These are phyloP conservation scores for Blastobasis adustella DNA, from an alignment of 2,888 invertebrate genomes.

Conservation along the genomic window DNA sequence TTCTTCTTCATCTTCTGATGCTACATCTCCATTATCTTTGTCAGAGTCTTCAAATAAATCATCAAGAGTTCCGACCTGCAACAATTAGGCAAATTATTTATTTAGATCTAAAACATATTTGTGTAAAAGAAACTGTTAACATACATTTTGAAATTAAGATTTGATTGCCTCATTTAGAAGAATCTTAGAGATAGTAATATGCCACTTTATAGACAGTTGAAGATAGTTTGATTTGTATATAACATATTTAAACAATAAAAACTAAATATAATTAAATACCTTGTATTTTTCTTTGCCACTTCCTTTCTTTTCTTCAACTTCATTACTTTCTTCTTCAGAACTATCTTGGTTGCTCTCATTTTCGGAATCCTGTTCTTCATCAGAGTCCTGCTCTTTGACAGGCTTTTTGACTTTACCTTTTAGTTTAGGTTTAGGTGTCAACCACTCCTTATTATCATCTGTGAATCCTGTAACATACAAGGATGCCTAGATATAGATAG, in stretches of 20 bases:
- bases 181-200: too few relatives aligned
- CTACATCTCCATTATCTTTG: conserved; percentile 43
- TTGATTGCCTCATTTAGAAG: too few relatives aligned
- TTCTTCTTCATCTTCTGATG: conserved; percentile 45
- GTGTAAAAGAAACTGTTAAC: too few relatives aligned
- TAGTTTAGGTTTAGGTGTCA: conserved; percentile 75
- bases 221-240: too few relatives aligned
- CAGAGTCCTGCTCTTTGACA: conserved; percentile 20
- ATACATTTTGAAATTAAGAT: too few relatives aligned
- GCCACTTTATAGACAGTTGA: too few relatives aligned
- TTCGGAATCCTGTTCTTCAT: conserved; percentile 25
- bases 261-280: conserved; percentile 22
- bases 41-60: conserved; percentile 70
- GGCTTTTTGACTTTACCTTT: conserved; percentile 24
- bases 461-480: conserved; percentile 68
- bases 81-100: conserved; percentile 3
- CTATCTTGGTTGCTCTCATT: conserved; percentile 19
- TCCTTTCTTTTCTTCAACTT: conserved; percentile 20
- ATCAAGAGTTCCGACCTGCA: conserved; percentile 67
- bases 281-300: conserved; percentile 50
- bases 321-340: conserved; percentile 27
- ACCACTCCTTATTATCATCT: conserved; percentile 83
- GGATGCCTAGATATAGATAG: not conserved
- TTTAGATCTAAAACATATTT: too few relatives aligned
- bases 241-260: too few relatives aligned